Conservation (phyloP, 64 coral and sea anemone genomes). For the Hydrozoanthus tunicans region DNA sequence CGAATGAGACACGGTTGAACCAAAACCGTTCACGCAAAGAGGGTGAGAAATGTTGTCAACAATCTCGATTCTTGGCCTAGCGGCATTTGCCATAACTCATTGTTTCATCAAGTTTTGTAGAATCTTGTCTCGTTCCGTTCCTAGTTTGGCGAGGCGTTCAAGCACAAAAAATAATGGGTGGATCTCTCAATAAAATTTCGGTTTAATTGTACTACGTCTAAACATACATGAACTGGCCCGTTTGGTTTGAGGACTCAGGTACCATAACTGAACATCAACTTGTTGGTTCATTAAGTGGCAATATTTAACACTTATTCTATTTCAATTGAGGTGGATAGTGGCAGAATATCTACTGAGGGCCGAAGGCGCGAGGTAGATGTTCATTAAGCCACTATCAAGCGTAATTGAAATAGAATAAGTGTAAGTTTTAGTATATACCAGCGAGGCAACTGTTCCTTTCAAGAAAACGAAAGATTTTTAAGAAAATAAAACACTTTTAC, state of each 20-base stretch:
- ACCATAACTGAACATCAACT: constrained; percentile 60
- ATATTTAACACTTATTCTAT: no score
- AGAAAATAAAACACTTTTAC: no score
- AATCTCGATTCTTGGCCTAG: neutral
- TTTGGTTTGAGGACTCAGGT: constrained; percentile 60
- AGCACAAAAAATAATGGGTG: neutral
- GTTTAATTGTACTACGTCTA: neutral
- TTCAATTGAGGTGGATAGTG: no score
- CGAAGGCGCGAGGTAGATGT: no score
- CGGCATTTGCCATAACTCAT: neutral
- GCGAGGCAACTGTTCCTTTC: no score
- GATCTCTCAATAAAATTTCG: neutral
- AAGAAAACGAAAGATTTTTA: no score
- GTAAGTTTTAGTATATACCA: no score
- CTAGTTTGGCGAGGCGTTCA: constrained; percentile 4
- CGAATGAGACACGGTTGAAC: neutral
- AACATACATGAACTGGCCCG: constrained; percentile 24
- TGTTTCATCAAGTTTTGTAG: constrained; percentile 1
- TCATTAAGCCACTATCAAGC: no score
- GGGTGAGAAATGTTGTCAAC: constrained; percentile 57
- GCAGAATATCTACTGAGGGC: no score
- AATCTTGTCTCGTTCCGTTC: neutral
- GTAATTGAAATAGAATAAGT: no score
- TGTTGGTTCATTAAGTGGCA: constrained; percentile 45
- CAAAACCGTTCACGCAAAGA: constrained; percentile 19